Evolutionary conservation across 2,797 vertebrate species (phyloP).

Genomic region (Rhadinocentrus ornatus): DNA sequence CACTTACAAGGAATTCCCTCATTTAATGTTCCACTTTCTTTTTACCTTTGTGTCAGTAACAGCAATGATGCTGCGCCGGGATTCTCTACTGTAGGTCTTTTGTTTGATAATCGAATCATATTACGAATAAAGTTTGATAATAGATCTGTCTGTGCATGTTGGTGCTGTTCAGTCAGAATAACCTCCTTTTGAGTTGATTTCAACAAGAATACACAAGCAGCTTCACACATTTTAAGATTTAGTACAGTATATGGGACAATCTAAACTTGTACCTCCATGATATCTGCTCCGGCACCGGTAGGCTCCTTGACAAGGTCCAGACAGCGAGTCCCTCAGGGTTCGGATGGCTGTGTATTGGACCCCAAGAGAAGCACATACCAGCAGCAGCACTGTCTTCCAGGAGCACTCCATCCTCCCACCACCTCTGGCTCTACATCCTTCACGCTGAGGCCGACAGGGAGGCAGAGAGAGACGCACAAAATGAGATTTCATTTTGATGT

Average conservation of each 20-base stretch:
- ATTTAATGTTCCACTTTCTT: slow-evolving; percentile 42
- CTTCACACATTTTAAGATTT: background rate
- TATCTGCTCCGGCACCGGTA: slow-evolving; percentile 77
- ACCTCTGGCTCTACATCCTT: slow-evolving; percentile 74
- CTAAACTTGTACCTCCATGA: slow-evolving; percentile 72
- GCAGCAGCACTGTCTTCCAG: slow-evolving; percentile 86
- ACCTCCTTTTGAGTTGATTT: background rate
- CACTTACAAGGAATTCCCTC: slow-evolving; percentile 63
- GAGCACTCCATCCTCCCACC: slow-evolving; percentile 85
- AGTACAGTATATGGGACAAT: slow-evolving; percentile 18
- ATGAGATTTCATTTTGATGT: slow-evolving; percentile 54
- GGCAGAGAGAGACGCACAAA: slow-evolving; percentile 42
- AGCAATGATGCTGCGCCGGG: slow-evolving; percentile 2
- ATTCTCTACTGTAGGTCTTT: slow-evolving; percentile 3
- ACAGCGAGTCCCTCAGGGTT: slow-evolving; percentile 81
- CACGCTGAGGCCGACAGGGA: slow-evolving; percentile 50
- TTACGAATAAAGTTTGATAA: background rate
- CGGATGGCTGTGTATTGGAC: slow-evolving; percentile 87
- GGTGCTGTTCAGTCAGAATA: background rate
- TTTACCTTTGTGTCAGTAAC: slow-evolving; percentile 20
- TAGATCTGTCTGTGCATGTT: background rate
- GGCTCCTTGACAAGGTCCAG: slow-evolving; percentile 76
- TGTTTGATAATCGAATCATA: too few species aligned
- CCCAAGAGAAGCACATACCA: slow-evolving; percentile 84
- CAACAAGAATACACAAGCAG: background rate